Evolutionary conservation across 2,113 vertebrate genomes (phyloP).

Genomic region (Plectropomus leopardus): DNA sequence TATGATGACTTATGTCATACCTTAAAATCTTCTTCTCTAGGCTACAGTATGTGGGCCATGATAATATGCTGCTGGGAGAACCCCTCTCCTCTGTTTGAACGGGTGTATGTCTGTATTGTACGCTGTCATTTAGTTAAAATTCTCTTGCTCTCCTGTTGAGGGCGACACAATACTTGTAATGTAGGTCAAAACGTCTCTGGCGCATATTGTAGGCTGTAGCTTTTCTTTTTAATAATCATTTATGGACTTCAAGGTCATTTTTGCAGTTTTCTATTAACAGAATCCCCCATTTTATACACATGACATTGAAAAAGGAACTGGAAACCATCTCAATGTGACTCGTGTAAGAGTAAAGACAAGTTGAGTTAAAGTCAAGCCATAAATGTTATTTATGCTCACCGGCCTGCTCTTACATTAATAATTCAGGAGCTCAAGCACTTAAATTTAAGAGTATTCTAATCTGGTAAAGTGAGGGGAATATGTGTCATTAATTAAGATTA

Average conservation of each 20-base stretch:
- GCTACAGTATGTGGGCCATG: too few relatives aligned
- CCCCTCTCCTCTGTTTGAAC: neutral
- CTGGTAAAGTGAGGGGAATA: neutral
- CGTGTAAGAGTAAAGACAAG: neutral
- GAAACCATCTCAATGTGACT: neutral
- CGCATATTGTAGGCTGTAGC: neutral
- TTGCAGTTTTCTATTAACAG: neutral
- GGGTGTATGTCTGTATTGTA: neutral
- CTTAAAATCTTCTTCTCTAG: neutral
- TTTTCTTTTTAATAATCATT: neutral
- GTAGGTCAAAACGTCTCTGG: neutral
- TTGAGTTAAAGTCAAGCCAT: neutral
- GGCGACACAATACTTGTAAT: conserved; percentile 71
- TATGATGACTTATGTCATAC: neutral
- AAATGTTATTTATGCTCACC: neutral
- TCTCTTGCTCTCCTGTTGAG: conserved; percentile 60
- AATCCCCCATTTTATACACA: neutral
- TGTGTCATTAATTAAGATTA: neutral
- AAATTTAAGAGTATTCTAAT: neutral
- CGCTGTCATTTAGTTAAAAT: conserved; percentile 23
- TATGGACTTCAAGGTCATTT: neutral
- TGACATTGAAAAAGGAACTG: neutral
- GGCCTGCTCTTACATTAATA: neutral
- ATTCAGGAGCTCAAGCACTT: neutral
- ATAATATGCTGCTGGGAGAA: neutral